Conservation (phyloP, 2,797 vertebrate genomes). For the Aotus griseimembra region DNA sequence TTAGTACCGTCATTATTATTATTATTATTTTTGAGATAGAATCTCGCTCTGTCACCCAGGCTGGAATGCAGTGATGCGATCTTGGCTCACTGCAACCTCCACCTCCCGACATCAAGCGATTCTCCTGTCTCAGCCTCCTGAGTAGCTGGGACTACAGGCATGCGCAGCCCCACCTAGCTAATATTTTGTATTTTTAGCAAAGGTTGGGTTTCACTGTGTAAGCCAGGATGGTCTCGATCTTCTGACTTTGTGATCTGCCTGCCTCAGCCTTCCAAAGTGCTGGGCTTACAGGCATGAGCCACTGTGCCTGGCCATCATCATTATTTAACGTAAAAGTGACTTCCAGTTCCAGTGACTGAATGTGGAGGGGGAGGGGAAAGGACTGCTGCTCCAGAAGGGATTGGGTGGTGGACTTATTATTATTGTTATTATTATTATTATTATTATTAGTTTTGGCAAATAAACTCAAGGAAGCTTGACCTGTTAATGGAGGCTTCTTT, state of each 20-base stretch:
- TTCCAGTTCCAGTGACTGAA: neutral
- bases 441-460: neutral
- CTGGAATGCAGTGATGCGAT: neutral
- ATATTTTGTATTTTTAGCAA: neutral
- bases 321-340: neutral
- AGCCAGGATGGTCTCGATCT: neutral
- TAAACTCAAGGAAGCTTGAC: neutral
- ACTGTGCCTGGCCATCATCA: too few relatives aligned
- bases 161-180: fast-evolving
- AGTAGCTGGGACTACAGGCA: neutral
- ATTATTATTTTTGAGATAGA: neutral
- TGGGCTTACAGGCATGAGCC: neutral
- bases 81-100: neutral
- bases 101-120: neutral
- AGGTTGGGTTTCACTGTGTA: neutral
- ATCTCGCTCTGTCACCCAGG: neutral
- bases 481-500: neutral
- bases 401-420: neutral
- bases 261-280: neutral
- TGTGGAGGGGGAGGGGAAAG: too few relatives aligned
- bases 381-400: neutral
- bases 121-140: neutral
- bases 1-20: neutral
- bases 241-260: fast-evolving
- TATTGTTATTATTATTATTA: neutral